Evolutionary conservation across 2,888 invertebrate genomes (phyloP), one percentile per base, ranked within the genome.

Genomic region (Eupeodes luniger): DNA sequence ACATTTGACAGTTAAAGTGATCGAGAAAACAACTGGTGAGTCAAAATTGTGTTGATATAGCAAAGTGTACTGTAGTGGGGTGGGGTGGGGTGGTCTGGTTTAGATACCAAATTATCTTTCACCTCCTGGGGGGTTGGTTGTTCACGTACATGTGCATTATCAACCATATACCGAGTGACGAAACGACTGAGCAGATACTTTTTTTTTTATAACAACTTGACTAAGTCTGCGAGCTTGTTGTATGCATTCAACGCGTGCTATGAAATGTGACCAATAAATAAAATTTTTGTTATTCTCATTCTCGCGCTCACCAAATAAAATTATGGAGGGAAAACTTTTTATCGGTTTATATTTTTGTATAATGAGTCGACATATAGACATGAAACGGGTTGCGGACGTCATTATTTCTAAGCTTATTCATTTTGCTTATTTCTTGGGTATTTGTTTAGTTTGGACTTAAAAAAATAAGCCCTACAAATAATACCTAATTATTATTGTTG

Each of bases 1-100:
- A 2, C 91, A 91, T 19, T 87, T 92, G 47, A 83, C 91, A 19
- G 91, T 91, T 9, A 91, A 91, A 69, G 90, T 92, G 19, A 88
- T 93, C 44, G 92, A 91, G 69, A 90, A 90, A 69, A 74, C 84
- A 72, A 87, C 77, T 84, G 87, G 87, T 87, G 19, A 87, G 87
- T 87, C 7, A 40, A 69, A 7, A 7, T 16, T 53, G 51, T 12
- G 5, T 57, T 55, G 12, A 57, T 27, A 11, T 16, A 12, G 11
- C 7, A 47, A 27, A 19, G 19, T 19, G 19, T n/a, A n/a, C n/a
- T n/a, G n/a, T n/a, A n/a, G n/a, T n/a, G 19, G 19, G 27, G 19
- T 40, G n/a, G n/a, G n/a, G 57, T 57, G 59, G 34, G 4, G 47
- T 47, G 47, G 6, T 1, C 12, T 34, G 9, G 2, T 27, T 40